Evolutionary conservation across 2,113 vertebrate species (phyloP).

Genomic region (Columbina picui): DNA sequence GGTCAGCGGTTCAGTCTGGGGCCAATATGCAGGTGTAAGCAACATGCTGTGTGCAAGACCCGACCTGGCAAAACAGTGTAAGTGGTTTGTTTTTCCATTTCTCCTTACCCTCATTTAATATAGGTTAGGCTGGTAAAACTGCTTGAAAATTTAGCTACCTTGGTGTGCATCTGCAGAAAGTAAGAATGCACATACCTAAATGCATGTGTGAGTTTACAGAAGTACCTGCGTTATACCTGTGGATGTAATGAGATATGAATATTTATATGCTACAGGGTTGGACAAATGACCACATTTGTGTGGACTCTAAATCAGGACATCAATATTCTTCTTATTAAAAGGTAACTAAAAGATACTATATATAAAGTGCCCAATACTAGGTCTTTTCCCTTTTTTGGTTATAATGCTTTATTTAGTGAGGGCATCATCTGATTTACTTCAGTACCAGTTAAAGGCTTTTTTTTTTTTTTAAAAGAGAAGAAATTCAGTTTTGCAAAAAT

Average conservation of each 20-base stretch:
- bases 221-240: neutral
- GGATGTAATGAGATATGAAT: neutral
- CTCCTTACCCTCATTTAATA: neutral
- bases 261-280: neutral
- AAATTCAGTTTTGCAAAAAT: neutral
- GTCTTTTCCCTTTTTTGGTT: neutral
- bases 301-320: neutral
- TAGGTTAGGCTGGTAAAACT: neutral
- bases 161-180: neutral
- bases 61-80: neutral
- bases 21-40: neutral
- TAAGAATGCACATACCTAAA: neutral
- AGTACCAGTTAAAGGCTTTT: neutral
- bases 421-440: neutral
- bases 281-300: neutral
- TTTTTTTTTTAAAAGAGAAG: neutral
- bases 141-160: neutral
- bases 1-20: neutral
- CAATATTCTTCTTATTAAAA: neutral
- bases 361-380: neutral
- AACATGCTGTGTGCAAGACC: neutral
- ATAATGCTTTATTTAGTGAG: neutral
- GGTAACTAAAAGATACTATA: neutral
- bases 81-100: neutral
- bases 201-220: neutral